A percentile compares a stretch with the other conserved stretches of the same genome.
Conservation (phyloP, 2,888 invertebrate genomes). For the Athalia cordata region DNA sequence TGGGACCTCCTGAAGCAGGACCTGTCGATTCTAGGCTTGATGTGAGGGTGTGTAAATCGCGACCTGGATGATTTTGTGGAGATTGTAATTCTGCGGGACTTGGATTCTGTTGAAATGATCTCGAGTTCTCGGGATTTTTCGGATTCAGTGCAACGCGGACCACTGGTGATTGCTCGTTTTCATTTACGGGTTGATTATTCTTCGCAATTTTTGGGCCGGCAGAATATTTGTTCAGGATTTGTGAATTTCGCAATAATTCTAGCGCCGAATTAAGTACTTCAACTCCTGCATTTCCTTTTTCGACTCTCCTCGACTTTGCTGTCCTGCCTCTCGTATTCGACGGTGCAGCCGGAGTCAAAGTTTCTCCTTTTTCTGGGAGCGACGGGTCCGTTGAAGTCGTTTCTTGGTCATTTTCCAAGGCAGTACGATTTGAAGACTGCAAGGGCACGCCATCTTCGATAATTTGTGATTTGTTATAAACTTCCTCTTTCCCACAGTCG, state of each 20-base stretch:
- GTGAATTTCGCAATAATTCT: not conserved
- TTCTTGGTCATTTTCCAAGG: too few species aligned
- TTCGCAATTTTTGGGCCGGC: not conserved
- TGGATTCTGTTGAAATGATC: not conserved
- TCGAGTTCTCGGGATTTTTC: not conserved
- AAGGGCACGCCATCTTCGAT: not conserved
- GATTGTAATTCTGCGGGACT: not conserved
- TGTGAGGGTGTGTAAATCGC: too few species aligned
- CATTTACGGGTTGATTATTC: not conserved
- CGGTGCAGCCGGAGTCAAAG: not conserved
- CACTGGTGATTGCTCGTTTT: slow-evolving; percentile 6
- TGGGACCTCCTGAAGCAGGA: slow-evolving; percentile 1
- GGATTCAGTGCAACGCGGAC: slow-evolving; percentile 19
- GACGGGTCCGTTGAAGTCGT: too few species aligned
- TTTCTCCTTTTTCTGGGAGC: too few species aligned
- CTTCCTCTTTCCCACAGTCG: slow-evolving; percentile 50
- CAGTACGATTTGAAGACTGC: not conserved
- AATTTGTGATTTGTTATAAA: not conserved
- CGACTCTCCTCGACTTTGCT: slow-evolving; percentile 47
- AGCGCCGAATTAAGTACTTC: not conserved
- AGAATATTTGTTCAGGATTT: not conserved
- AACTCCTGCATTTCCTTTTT: slow-evolving; percentile 42
- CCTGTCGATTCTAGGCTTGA: not conserved
- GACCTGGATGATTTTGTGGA: too few species aligned
- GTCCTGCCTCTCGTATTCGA: not conserved